A percentile compares a stretch with the other conserved stretches of the same genome.
Conservation (phyloP, 2,113 vertebrate species). For the Planiliza haematocheilus region DNA sequence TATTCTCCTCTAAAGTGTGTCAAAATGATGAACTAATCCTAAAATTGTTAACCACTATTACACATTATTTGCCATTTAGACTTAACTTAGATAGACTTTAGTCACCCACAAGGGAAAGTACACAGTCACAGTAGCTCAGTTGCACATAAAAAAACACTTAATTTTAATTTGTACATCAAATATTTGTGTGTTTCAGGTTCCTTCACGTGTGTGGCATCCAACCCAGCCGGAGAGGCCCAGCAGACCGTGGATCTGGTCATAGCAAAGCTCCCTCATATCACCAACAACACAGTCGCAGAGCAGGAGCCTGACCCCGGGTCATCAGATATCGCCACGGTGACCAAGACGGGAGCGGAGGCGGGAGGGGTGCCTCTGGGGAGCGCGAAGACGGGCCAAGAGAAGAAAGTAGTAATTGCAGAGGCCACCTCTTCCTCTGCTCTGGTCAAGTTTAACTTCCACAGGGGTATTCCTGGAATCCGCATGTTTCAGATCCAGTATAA, state of each 20-base stretch:
- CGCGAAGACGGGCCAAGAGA: conserved; percentile 91
- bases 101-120: no score
- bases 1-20: no score
- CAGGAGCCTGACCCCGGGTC: conserved; percentile 94
- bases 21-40: no score
- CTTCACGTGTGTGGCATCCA: conserved; percentile 97
- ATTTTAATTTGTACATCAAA: no score
- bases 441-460: conserved; percentile 98
- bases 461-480: conserved; percentile 97
- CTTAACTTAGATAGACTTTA: no score
- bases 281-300: conserved; percentile 92
- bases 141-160: no score
- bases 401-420: conserved; percentile 93
- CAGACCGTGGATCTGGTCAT: conserved; percentile 94
- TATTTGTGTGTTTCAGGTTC: conserved; percentile 80
- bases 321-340: conserved; percentile 97
- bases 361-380: conserved; percentile 88
- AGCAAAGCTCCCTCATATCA: conserved; percentile 94
- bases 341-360: conserved; percentile 90
- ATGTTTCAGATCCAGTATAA: conserved; percentile 99
- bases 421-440: conserved; percentile 92
- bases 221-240: conserved; percentile 96
- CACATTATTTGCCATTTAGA: no score
- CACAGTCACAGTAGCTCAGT: no score
- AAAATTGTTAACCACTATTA: no score